Percentiles rank a stretch among this genome's conserved stretches.
phyloP scores from a whole-genome alignment of 2,113 vertebrate genomes.

The Boleophthalmus pectinirostris region DNA sequence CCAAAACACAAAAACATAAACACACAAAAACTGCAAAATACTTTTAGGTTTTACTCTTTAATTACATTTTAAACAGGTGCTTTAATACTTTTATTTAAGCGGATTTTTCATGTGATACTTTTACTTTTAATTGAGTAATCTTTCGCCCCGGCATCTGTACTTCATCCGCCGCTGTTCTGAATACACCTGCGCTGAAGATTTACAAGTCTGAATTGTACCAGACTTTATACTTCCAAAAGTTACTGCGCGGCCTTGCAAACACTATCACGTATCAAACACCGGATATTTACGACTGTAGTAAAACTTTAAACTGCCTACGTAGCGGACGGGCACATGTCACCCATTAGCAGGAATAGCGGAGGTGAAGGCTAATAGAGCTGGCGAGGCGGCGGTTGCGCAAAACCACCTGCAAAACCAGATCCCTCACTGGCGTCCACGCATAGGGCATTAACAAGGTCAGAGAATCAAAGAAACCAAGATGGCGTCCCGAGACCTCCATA shows the following conservation, averaged over 20 bases:
- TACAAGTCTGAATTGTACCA: background rate
- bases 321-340: background rate
- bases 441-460: conserved; percentile 41
- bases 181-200: conserved; percentile 2
- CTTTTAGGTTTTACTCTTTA: too few relatives aligned
- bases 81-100: too few relatives aligned
- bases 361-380: conserved; percentile 13
- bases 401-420: conserved; percentile 50
- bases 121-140: too few relatives aligned
- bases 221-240: background rate
- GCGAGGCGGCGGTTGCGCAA: conserved; percentile 25
- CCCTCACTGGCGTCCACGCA: conserved; percentile 25
- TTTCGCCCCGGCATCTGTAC: too few relatives aligned
- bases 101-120: too few relatives aligned
- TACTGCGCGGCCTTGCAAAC: background rate
- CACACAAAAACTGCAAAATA: too few relatives aligned
- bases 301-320: conserved; percentile 1
- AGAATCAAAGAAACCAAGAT: conserved; percentile 58
- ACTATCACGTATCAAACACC: background rate
- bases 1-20: too few relatives aligned
- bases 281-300: conserved; percentile 1
- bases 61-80: too few relatives aligned
- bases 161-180: too few relatives aligned
- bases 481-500: conserved; percentile 19
- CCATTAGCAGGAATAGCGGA: background rate